Conservation (phyloP, 2,797 vertebrate genomes). For the Sebastes nivosus region DNA sequence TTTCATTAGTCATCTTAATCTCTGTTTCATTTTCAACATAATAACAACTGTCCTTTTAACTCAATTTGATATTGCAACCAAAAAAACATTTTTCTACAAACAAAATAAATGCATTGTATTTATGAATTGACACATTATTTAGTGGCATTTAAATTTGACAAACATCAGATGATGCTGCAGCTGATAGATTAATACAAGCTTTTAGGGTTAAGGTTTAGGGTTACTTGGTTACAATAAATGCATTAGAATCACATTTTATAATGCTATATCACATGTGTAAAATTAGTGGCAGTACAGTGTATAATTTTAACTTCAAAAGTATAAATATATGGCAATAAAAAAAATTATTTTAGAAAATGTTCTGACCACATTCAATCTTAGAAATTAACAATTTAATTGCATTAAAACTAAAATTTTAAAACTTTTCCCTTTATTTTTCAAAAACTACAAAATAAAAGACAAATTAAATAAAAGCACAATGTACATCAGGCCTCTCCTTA, state of each 20-base stretch:
- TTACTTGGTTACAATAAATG: background rate
- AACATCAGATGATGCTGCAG: background rate
- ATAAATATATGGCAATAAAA: background rate
- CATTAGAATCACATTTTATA: background rate
- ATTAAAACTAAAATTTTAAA: background rate
- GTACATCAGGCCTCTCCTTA: constrained; percentile 7
- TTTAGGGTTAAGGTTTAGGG: background rate
- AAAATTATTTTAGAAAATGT: background rate
- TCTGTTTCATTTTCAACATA: background rate
- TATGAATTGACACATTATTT: background rate
- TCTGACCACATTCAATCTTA: background rate
- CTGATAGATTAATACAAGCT: background rate
- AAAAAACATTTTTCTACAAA: background rate
- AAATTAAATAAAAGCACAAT: background rate
- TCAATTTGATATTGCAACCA: background rate
- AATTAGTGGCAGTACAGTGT: background rate
- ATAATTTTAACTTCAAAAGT: background rate
- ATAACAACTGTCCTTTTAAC: background rate
- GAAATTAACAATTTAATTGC: accelerated
- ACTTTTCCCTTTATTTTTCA: background rate
- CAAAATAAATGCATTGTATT: background rate
- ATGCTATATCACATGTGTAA: background rate
- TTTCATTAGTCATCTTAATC: background rate
- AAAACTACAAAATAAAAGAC: background rate
- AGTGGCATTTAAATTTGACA: background rate